Evolutionary conservation across 2,888 invertebrate genomes (phyloP).

Genomic region (Latrodectus elegans): DNA sequence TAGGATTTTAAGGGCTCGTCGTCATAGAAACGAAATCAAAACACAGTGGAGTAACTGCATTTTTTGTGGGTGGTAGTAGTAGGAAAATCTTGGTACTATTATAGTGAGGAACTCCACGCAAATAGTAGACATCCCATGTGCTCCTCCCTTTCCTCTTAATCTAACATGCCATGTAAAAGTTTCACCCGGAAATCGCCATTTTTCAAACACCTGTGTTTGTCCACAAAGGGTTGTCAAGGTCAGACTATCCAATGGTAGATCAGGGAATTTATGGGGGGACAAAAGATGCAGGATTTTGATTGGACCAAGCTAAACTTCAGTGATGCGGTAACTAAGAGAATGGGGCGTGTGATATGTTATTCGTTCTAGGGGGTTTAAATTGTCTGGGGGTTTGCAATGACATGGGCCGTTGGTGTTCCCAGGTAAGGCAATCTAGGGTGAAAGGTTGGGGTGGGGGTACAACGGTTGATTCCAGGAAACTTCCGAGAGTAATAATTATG

Average conservation of each 20-base stretch:
- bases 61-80: constrained; percentile 44
- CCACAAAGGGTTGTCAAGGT: constrained; percentile 69
- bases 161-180: constrained; percentile 34
- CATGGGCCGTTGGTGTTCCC: constrained; percentile 52
- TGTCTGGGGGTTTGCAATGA: constrained; percentile 44
- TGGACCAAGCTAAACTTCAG: constrained; percentile 46
- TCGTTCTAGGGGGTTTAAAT: constrained; percentile 26
- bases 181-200: constrained; percentile 67
- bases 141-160: constrained; percentile 27
- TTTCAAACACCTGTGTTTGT: constrained; percentile 68
- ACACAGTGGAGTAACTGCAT: constrained; percentile 48
- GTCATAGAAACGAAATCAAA: constrained; percentile 50
- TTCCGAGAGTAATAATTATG: constrained; percentile 51
- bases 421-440: background rate
- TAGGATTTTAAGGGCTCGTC: constrained; percentile 63
- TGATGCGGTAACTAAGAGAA: constrained; percentile 42
- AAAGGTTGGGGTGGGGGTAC: constrained; percentile 12
- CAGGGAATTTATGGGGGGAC: constrained; percentile 37
- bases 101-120: constrained; percentile 6
- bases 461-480: constrained; percentile 62
- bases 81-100: constrained; percentile 28
- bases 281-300: constrained; percentile 25
- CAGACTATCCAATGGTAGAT: constrained; percentile 48
- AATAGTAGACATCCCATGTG: background rate
- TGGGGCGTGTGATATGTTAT: constrained; percentile 37